phyloP scores from a whole-genome alignment of 2,113 vertebrate genomes.

The Lagopus muta region DNA sequence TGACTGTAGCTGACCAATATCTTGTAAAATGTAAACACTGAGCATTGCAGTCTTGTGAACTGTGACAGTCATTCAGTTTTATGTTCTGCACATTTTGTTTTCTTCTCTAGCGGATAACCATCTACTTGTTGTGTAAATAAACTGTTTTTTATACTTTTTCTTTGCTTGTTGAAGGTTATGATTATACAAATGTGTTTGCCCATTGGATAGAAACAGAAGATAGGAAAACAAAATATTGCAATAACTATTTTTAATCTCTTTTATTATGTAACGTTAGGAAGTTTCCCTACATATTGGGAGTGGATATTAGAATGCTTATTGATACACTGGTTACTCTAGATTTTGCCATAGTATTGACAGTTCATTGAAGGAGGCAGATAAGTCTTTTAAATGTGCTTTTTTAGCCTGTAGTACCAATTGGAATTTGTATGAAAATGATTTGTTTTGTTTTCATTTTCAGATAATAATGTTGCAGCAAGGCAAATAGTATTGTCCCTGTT shows the following conservation, averaged over 20 bases:
- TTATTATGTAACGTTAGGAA: conserved; percentile 24
- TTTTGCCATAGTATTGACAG: not conserved
- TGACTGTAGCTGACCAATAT: not conserved
- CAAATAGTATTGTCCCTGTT: not conserved
- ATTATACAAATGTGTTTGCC: not conserved
- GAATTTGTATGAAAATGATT: not conserved
- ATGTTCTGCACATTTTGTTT: not conserved
- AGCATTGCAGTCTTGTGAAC: not conserved
- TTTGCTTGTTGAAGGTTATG: not conserved
- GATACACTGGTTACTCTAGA: not conserved
- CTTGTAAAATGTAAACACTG: not conserved
- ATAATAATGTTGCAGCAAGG: not conserved
- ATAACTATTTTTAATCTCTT: not conserved
- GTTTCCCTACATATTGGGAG: not conserved
- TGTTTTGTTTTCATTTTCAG: not conserved
- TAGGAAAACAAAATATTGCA: not conserved
- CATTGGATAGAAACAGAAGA: not conserved
- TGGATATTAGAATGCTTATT: not conserved
- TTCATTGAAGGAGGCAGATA: not conserved
- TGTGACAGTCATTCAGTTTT: not conserved
- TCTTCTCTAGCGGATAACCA: not conserved
- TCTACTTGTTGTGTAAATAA: conserved; percentile 10
- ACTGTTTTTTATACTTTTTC: not conserved
- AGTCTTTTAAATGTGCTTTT: not conserved
- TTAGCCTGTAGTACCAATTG: not conserved